phyloP scores from a whole-genome alignment of 2,797 vertebrate genomes.

The Sebastiscus albofasciatus region DNA sequence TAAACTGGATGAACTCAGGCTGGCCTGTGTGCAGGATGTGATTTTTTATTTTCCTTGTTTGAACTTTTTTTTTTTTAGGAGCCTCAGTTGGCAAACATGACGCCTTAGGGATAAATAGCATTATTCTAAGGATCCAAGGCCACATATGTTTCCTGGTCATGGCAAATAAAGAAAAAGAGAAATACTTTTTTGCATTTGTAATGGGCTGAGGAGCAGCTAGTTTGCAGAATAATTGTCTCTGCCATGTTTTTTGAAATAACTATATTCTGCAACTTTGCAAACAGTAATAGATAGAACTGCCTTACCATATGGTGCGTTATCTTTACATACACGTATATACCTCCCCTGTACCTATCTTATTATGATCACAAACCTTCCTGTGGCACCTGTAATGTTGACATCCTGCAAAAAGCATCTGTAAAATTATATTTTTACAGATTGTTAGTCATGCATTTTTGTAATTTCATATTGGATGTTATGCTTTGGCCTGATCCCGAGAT shows the following conservation, averaged over 20 bases:
- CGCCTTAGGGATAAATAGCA: constrained; percentile 39
- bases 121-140: constrained; percentile 40
- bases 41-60: constrained; percentile 50
- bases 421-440: not conserved
- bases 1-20: constrained; percentile 42
- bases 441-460: not conserved
- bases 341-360: not conserved
- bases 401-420: not conserved
- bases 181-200: constrained; percentile 23
- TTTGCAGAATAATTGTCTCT: not conserved
- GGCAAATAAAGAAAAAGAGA: constrained; percentile 41
- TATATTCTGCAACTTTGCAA: not conserved
- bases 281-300: not conserved
- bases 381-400: not conserved
- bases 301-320: not conserved
- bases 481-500: not conserved
- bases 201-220: not conserved
- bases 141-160: constrained; percentile 50
- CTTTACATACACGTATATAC: not conserved
- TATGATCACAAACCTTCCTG: not conserved
- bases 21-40: constrained; percentile 44
- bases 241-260: not conserved
- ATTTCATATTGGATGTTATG: not conserved
- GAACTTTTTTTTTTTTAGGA: constrained; percentile 18
- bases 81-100: constrained; percentile 27